Evolutionary conservation across 2,888 invertebrate genomes (phyloP), one percentile per base, ranked within the genome.

Genomic region (Periphyllus acericola): DNA sequence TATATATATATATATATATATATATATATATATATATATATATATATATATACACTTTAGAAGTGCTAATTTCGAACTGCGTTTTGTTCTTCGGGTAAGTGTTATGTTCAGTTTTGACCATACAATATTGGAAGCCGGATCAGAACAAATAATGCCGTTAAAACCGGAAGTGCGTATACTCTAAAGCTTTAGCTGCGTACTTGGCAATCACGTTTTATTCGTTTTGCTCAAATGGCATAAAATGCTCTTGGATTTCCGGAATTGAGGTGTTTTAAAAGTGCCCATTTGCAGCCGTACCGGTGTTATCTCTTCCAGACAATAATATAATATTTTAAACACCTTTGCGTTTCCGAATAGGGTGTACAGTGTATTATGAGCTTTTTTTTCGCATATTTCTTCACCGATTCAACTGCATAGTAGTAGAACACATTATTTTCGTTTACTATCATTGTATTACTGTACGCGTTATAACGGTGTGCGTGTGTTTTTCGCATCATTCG

Each of bases 101-200:
- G 83, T 83, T 83, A 83, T 74, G 83, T 83, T 60, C 74, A 83
- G 75, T 75, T 83, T 40, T 75, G 36, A 83, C 83, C 74, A 60
- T 60, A 32, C 19, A 36, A 60, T 83, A 74, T 75, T 60, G 74
- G 40, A 83, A 83, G 60, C 29, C 11, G 29, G n/a, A 75, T 83
- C 83, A 29, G 17, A 83, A 29, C 60, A 19, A 55, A 71, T 34
- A 19, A 72, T n/a, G 11, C 29, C n/a, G n/a, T 46, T 82, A 82
- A 82, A 60, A 82, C 29, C 60, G 36, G 60, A 32, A 75, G 83
- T 75, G 8, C n/a, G n/a, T n/a, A n/a, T 29, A 83, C 60, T n/a
- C 36, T 74, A 40, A 40, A 83, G 29, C 40, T 29, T 75, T 60
- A 75, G 60, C 46, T 46, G 14, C 60, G 36, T 60, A 60, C 29